Evolutionary conservation across 2,888 invertebrate genomes (phyloP), one percentile per base, ranked within the genome.

Genomic region (Caenorhabditis panamensis): DNA sequence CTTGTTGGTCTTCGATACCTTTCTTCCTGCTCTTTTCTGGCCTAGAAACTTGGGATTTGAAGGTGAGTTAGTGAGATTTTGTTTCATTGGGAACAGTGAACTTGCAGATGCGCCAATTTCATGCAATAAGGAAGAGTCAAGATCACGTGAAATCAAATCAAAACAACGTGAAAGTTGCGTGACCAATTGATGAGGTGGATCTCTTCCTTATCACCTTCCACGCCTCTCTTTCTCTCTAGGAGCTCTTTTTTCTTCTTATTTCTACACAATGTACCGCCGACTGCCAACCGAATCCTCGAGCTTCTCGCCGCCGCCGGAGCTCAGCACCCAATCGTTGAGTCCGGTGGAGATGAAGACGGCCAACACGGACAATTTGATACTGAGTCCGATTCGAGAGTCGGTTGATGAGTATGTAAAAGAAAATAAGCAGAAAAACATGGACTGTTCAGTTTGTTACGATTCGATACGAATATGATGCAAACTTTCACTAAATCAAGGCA

Each of bases 321-420:
- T 58, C 18, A 64, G 64, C 26, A 75, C 75, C 13, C 75, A 75
- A 53, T 75, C 75, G 13, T 24, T 75, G 13, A 75, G 75, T 26
- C 75, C 75, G 13, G 4, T 22, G 4, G 59, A 61, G 36, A 51
- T 28, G 8, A 22, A 37, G 9, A 24, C 16, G 18, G 53, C 24
- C 3, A 66, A 67, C 18, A 49, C 20, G 61, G 64, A 31, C 4
- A 75, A 61, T 28, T 18, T 61, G 20, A 51, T 75, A n/a, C 59
- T 75, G 66, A 75, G 75, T 61, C 75, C 75, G 51, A 47, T 66
- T 31, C 41, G 72, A 9, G 62, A 71, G 37, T 61, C 72, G 49
- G 24, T 22, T 3, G 64, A 64, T 47, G 49, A 47, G 73, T 73
- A 1, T 13, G 68, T 51, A 4, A 20, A n/a, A 8, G 22, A 18